Percentiles rank a stretch among this genome's conserved stretches.
phyloP scores from a whole-genome alignment of 2,797 vertebrate species.

The Premnoplex brunnescens region DNA sequence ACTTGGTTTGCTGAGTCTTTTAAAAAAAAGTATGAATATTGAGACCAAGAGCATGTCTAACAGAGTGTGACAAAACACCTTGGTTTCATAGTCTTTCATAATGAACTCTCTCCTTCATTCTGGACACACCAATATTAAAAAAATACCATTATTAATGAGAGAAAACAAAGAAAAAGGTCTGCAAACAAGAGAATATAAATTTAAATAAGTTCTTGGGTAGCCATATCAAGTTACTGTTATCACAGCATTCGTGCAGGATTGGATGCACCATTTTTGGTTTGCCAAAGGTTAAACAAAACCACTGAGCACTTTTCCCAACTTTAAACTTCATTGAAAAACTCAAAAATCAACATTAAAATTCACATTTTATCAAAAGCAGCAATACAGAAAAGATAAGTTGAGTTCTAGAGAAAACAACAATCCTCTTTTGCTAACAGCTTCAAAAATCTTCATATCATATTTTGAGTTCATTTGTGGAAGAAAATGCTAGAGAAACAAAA shows the following conservation, averaged over 20 bases:
- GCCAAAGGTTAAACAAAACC: background rate
- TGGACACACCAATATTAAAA: background rate
- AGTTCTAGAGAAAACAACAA: background rate
- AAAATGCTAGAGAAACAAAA: background rate
- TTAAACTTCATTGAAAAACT: background rate
- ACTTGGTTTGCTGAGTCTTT: background rate
- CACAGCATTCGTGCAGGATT: background rate
- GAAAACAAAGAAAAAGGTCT: background rate
- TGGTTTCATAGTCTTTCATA: background rate
- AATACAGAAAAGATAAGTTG: background rate
- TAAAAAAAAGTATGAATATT: background rate
- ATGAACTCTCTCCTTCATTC: background rate
- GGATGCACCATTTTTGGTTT: background rate
- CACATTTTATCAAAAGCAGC: background rate
- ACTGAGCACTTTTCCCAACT: background rate
- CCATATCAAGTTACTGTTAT: background rate
- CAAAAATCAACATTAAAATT: background rate
- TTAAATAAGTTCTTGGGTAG: background rate
- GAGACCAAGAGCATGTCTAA: background rate
- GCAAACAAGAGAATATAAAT: background rate
- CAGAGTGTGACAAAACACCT: background rate
- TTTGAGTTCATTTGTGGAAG: background rate
- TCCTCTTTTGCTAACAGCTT: fast-evolving
- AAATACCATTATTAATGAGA: background rate
- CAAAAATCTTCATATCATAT: background rate